Evolutionary conservation across 2,888 invertebrate genomes (phyloP).

Genomic region (Eupeodes latifasciatus): DNA sequence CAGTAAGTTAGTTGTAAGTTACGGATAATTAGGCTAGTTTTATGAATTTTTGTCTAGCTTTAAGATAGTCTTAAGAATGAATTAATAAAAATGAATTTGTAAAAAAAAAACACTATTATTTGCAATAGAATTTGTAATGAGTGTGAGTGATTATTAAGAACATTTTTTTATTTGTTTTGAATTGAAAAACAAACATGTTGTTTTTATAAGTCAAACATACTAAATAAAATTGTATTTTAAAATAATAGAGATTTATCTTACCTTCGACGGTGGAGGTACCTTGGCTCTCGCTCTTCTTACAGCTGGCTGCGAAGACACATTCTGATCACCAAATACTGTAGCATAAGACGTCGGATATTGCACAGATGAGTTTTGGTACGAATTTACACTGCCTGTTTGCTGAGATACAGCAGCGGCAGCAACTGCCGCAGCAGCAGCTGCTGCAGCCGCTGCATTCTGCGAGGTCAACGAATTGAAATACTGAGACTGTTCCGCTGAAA

Average conservation of each 20-base stretch:
- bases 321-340: slow-evolving; percentile 82
- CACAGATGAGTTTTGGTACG: slow-evolving; percentile 79
- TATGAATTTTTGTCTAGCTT: no score
- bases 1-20: no score
- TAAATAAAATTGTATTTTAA: no score
- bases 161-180: no score
- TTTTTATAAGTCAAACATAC: no score
- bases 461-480: slow-evolving; percentile 85
- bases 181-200: no score
- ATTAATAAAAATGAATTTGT: no score
- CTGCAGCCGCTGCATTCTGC: slow-evolving; percentile 79
- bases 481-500: slow-evolving; percentile 88
- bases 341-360: slow-evolving; percentile 83
- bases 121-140: no score
- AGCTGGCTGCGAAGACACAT: slow-evolving; percentile 81
- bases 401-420: slow-evolving; percentile 75
- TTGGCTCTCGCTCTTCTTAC: slow-evolving; percentile 88
- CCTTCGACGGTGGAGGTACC: slow-evolving; percentile 94
- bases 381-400: slow-evolving; percentile 73
- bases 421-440: slow-evolving; percentile 63
- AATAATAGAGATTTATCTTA: slow-evolving; percentile 79
- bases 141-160: no score
- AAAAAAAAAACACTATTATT: no score
- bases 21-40: no score
- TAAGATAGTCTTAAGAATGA: no score